Evolutionary conservation across 2,888 invertebrate species (phyloP).

Genomic region (Zygogramma bicolorata): DNA sequence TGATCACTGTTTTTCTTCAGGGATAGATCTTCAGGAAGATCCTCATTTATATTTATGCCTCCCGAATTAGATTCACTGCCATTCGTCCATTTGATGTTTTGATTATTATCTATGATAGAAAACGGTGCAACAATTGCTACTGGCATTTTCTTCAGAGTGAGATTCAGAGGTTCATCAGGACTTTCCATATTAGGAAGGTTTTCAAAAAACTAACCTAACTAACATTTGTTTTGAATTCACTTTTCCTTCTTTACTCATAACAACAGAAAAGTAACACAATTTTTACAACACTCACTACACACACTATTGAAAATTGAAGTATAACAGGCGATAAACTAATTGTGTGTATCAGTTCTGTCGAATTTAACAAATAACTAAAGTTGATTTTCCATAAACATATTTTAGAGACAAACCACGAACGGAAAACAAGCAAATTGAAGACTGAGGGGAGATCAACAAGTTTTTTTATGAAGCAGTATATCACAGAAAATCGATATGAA

Average conservation of each 20-base stretch:
- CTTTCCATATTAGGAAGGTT: constrained; percentile 59
- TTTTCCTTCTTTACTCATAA: background rate
- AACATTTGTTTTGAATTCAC: background rate
- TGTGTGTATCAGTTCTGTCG: too few species aligned
- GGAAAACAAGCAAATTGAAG: constrained; percentile 18
- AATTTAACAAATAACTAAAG: background rate
- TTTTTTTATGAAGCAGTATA: constrained; percentile 67
- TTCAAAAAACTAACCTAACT: too few species aligned
- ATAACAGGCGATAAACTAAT: too few species aligned
- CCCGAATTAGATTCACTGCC: constrained; percentile 45
- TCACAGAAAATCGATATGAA: constrained; percentile 68
- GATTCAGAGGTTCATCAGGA: constrained; percentile 67
- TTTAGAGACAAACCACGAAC: background rate
- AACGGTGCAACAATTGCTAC: constrained; percentile 71
- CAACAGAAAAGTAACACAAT: background rate
- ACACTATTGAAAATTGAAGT: too few species aligned
- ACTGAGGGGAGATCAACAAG: constrained; percentile 57
- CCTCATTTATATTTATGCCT: constrained; percentile 59
- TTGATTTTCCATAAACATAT: background rate
- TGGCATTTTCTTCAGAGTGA: constrained; percentile 69
- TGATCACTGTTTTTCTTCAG: constrained; percentile 54
- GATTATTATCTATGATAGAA: constrained; percentile 51
- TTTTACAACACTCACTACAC: background rate
- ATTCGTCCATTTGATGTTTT: constrained; percentile 49
- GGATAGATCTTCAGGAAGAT: constrained; percentile 65